Base-by-base conservation (phyloP, 1,140 invertebrate species). In the Lepidurus apus region DNA sequence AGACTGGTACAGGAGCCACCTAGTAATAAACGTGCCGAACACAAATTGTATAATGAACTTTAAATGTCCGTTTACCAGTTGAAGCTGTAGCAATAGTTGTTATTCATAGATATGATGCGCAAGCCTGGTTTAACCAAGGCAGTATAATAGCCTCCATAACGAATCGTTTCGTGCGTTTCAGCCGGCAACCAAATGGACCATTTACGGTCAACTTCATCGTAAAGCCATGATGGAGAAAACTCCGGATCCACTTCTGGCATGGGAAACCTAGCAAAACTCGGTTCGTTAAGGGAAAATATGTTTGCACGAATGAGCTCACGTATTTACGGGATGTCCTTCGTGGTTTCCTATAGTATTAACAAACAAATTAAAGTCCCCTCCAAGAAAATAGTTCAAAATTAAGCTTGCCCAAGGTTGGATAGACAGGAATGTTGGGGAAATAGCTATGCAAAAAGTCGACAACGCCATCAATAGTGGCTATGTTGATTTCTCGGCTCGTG, bases 251-350 rank as follows among this genome's bases (percentile, higher is more conserved):
- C 85, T 42, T 90, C 83, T 73, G 83, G 82, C 13, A 81, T 77
- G 77, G 89, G 89, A 42, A 65, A 80, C 3, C 42, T 74, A 21
- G 53, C 43, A 77, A 74, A 34, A 34, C 34, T 34, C 34, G 34
- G 34, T 34, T 34, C 34, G 34, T 34, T 10, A 78, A 65, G 8
- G 26, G 43, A 42, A 75, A 42, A 1, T 73, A 3, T 73, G 74
- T 44, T 78, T 43, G 26, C 76, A 10, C 78, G 73, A 13, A 17
- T 24, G 34, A 11, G 34, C 88, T 89, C 87, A 94, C 92, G 91
- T 89, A 86, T 97, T 95, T 7, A 93, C 87, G 5, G 95, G 95
- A 85, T 93, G 90, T 65, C 93, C 88, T 85, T 98, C 95, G 82
- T 98, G 95, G 84, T 98, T 98, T 73, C 95, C 95, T 65, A 65